Percentiles rank a stretch among this genome's conserved stretches.
phyloP scores from a whole-genome alignment of 2,888 invertebrate genomes.

The Creontiades dilutus region DNA sequence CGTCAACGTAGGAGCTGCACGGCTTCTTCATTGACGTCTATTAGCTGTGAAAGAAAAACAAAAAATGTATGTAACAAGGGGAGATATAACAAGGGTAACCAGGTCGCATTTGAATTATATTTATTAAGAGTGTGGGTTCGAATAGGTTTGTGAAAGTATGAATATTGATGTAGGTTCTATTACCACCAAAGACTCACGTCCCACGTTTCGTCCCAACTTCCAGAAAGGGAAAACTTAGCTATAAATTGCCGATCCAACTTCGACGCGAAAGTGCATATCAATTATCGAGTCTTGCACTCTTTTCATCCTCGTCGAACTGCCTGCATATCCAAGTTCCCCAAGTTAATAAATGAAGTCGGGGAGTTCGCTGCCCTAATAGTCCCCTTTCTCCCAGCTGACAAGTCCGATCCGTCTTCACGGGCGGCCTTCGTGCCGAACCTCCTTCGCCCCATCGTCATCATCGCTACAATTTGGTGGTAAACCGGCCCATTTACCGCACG shows the following conservation, averaged over 20 bases:
- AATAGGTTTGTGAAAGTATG: no score
- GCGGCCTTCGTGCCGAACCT: background rate
- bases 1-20: no score
- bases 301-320: background rate
- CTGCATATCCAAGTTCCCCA: background rate
- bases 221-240: background rate
- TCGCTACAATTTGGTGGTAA: background rate
- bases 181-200: background rate
- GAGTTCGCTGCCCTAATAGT: background rate
- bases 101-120: no score
- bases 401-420: constrained; percentile 23
- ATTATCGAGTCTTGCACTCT: background rate
- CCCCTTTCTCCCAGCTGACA: constrained; percentile 40
- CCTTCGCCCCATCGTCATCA: background rate
- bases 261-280: background rate
- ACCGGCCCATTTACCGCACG: background rate
- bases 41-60: no score
- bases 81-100: no score
- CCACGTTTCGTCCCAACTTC: background rate
- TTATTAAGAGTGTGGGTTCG: no score
- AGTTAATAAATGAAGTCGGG: background rate
- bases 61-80: no score
- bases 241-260: background rate
- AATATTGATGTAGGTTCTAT: background rate
- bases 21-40: no score